A percentile compares a stretch with the other conserved stretches of the same genome.
Conservation (phyloP, 2,888 invertebrate species). For the Griposia aprilina region DNA sequence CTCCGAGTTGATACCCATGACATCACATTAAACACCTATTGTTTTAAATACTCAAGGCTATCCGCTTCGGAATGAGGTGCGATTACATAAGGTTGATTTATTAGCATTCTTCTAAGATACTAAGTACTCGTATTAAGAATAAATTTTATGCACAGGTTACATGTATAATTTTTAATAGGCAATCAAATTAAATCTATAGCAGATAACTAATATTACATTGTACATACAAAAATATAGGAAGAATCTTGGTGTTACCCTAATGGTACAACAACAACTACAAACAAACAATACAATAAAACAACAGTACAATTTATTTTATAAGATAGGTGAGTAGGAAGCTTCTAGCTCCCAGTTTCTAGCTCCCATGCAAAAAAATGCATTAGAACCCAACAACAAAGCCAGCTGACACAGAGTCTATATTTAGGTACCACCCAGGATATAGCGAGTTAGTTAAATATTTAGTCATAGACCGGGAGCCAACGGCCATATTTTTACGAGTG, state of each 20-base stretch:
- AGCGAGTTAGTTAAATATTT: slow-evolving; percentile 85
- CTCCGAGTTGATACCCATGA: not conserved
- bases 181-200: no score
- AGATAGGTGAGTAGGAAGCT: not conserved
- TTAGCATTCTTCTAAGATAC: not conserved
- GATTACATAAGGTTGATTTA: not conserved
- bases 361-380: slow-evolving; percentile 11
- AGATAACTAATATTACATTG: not conserved
- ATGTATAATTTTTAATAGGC: not conserved
- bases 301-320: not conserved
- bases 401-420: slow-evolving; percentile 43
- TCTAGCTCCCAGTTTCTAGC: not conserved
- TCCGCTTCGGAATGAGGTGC: not conserved
- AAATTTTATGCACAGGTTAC: no score
- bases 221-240: not conserved
- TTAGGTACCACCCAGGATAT: slow-evolving; percentile 53
- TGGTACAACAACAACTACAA: no score
- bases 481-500: slow-evolving; percentile 88
- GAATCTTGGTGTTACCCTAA: no score
- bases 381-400: slow-evolving; percentile 32
- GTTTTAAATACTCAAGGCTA: slow-evolving; percentile 35
- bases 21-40: slow-evolving; percentile 24
- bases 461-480: slow-evolving; percentile 85
- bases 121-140: not conserved
- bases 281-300: no score